A percentile compares a stretch with the other conserved stretches of the same genome.
phyloP scores from a whole-genome alignment of 2,797 vertebrate species.

The Danio aesculapii region DNA sequence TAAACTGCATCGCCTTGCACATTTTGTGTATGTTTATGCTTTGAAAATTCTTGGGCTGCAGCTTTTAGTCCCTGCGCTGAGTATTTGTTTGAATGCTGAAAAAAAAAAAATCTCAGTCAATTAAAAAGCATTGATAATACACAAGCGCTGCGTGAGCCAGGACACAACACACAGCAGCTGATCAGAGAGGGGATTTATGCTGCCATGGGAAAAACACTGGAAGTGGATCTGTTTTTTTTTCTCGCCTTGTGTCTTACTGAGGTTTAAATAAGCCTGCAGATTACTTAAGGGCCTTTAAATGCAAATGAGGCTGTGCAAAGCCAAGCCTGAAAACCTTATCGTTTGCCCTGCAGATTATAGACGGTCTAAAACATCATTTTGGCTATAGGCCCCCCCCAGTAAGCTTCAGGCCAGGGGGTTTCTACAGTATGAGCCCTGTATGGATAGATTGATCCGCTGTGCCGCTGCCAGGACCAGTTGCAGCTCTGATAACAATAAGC shows the following conservation, averaged over 20 bases:
- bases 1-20: slow-evolving; percentile 54
- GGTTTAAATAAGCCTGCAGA: slow-evolving; percentile 84
- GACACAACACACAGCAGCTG: slow-evolving; percentile 66
- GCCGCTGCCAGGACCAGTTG: slow-evolving; percentile 74
- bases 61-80: slow-evolving; percentile 64
- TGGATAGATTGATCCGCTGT: slow-evolving; percentile 45
- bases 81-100: slow-evolving; percentile 68
- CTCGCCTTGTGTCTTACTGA: slow-evolving; percentile 74
- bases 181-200: slow-evolving; percentile 74
- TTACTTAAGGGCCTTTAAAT: slow-evolving; percentile 84
- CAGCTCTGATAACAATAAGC: slow-evolving; percentile 66
- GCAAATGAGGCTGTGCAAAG: slow-evolving; percentile 78
- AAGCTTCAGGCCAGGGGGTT: slow-evolving; percentile 74
- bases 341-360: slow-evolving; percentile 80
- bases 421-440: slow-evolving; percentile 62
- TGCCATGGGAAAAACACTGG: slow-evolving; percentile 73
- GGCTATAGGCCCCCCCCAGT: slow-evolving; percentile 67
- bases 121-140: slow-evolving; percentile 77
- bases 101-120: slow-evolving; percentile 69
- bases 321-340: slow-evolving; percentile 80
- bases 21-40: slow-evolving; percentile 54
- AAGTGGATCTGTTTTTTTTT: slow-evolving; percentile 70
- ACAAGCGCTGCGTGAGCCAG: slow-evolving; percentile 65
- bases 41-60: slow-evolving; percentile 61
- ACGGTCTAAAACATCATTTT: slow-evolving; percentile 74